A percentile compares a stretch with the other conserved stretches of the same genome.
These are phyloP conservation scores for Caenorhabditis afra DNA, from an alignment of 2,888 invertebrate genomes.

Conservation along the genomic window DNA sequence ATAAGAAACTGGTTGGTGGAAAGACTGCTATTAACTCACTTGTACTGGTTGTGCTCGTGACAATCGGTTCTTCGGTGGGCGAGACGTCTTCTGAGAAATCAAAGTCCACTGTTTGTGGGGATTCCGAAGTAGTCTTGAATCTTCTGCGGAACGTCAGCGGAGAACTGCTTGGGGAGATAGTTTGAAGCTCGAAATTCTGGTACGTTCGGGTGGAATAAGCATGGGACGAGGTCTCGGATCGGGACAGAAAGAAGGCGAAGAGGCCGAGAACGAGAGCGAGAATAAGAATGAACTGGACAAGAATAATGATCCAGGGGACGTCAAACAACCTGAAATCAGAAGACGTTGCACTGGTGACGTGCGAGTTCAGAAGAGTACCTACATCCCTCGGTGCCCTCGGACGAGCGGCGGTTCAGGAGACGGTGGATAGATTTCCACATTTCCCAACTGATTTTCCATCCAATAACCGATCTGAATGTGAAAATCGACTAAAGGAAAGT, in stretches of 20 bases:
- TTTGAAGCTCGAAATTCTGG: conserved; percentile 50
- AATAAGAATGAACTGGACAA: conserved; percentile 52
- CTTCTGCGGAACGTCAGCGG: conserved; percentile 37
- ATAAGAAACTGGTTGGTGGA: neutral
- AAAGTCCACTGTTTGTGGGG: conserved; percentile 25
- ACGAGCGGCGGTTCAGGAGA: conserved; percentile 30
- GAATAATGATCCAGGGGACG: conserved; percentile 53
- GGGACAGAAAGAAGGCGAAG: conserved; percentile 44
- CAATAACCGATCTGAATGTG: conserved; percentile 18
- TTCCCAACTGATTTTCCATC: conserved; percentile 53
- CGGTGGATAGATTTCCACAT: conserved; percentile 58
- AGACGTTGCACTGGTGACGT: neutral
- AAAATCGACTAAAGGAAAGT: neutral
- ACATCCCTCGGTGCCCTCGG: conserved; percentile 35
- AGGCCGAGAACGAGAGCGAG: conserved; percentile 42
- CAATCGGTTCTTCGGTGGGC: neutral
- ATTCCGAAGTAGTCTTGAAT: conserved; percentile 39
- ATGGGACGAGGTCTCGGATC: conserved; percentile 14
- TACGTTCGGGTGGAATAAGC: conserved; percentile 40
- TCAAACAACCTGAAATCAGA: conserved; percentile 40
- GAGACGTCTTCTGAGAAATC: conserved; percentile 42
- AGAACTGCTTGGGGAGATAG: conserved; percentile 36
- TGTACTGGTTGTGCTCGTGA: neutral
- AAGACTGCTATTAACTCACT: neutral
- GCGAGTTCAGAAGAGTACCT: conserved; percentile 15